phyloP scores from a whole-genome alignment of 2,888 invertebrate genomes.

The Pantelozetes paolii region DNA sequence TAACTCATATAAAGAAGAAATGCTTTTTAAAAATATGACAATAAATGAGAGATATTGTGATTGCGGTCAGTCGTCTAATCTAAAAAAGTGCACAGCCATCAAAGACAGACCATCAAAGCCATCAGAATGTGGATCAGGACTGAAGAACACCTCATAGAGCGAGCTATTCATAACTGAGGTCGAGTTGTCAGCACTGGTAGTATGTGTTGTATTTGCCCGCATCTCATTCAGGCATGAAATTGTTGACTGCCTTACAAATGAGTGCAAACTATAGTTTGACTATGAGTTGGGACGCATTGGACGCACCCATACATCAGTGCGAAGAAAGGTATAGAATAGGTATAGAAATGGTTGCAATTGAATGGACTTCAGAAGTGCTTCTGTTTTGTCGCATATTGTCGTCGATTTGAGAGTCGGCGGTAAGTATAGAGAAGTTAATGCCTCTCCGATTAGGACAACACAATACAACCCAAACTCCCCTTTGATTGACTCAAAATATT shows the following conservation, averaged over 20 bases:
- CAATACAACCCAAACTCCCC: conserved; percentile 24
- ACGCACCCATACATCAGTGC: conserved; percentile 29
- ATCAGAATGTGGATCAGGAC: conserved; percentile 28
- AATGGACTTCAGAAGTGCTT: conserved; percentile 17
- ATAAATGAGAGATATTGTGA: conserved; percentile 14
- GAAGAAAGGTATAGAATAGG: conserved; percentile 25
- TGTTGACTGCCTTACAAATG: conserved; percentile 34
- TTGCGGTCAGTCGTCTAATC: conserved; percentile 26
- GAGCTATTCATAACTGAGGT: conserved; percentile 7
- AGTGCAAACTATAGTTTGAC: conserved; percentile 1
- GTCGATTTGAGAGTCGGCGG: conserved; percentile 34
- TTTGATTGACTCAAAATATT: conserved; percentile 35
- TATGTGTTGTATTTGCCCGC: conserved; percentile 6
- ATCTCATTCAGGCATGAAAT: conserved; percentile 24
- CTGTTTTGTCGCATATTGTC: conserved; percentile 35
- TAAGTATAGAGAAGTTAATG: conserved; percentile 35
- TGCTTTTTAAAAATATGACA: conserved; percentile 22
- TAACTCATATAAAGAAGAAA: conserved; percentile 19
- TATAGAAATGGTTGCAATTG: conserved; percentile 25
- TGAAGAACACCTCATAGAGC: conserved; percentile 26
- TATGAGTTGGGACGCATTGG: background rate
- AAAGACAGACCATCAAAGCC: conserved; percentile 23
- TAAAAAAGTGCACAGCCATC: conserved; percentile 35
- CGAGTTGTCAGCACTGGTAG: background rate
- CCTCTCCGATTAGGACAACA: conserved; percentile 32